Conservation (phyloP, 2,797 vertebrate genomes). For the Lutjanus argentimaculatus region DNA sequence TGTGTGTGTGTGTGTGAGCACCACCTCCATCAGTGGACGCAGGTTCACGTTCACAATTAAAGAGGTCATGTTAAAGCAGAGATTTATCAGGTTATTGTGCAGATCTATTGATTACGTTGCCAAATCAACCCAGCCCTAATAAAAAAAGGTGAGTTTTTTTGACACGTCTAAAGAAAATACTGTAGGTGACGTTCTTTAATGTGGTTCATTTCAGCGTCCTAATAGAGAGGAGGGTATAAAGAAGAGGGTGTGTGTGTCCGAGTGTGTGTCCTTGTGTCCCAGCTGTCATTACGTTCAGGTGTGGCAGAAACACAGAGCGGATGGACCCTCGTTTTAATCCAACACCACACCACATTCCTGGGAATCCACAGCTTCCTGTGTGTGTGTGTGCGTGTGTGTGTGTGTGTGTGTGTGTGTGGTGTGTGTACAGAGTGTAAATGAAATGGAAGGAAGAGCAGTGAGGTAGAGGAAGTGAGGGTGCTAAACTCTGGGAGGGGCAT, state of each 20-base stretch:
- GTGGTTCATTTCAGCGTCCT: not conserved
- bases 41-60: not conserved
- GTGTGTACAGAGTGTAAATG: too few relatives aligned
- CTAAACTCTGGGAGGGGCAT: too few relatives aligned
- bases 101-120: too few relatives aligned
- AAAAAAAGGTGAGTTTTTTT: too few relatives aligned
- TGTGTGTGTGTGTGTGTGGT: conserved; percentile 17
- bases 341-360: conserved; percentile 61
- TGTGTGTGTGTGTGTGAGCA: too few relatives aligned
- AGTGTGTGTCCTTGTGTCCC: not conserved
- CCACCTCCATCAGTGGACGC: not conserved
- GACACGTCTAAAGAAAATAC: not conserved
- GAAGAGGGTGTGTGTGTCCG: not conserved
- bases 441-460: too few relatives aligned
- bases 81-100: not conserved
- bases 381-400: conserved; percentile 38
- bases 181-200: not conserved
- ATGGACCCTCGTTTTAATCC: conserved; percentile 55
- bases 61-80: not conserved
- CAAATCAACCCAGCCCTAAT: too few relatives aligned
- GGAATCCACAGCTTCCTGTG: conserved; percentile 33
- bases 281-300: conserved; percentile 66
- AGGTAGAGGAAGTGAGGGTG: too few relatives aligned
- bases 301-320: conserved; percentile 58
- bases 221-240: not conserved